Evolutionary conservation across 2,797 vertebrate genomes (phyloP), one percentile per base, ranked within the genome.

Genomic region (Galagoides demidoff): DNA sequence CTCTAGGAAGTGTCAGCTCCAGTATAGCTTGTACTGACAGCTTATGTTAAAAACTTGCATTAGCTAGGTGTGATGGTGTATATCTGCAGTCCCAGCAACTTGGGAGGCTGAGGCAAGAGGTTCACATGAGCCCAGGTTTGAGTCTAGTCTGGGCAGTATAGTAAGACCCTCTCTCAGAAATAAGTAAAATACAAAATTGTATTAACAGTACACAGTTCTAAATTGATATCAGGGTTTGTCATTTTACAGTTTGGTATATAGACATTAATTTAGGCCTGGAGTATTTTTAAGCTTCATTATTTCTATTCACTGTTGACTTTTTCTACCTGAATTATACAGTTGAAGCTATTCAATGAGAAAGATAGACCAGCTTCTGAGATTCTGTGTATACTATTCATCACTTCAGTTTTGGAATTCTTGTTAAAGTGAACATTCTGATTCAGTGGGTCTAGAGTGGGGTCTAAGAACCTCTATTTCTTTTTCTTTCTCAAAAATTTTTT

Each of bases 271-370:
- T 86, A 90, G 70, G 22, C 29, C 31, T 57, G 25, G 34, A 66
- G 11, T 43, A 94, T 73, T 91, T 94, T 73, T n/a, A 94, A 71
- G 17, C 59, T 59, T 74, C 55, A 59, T 70, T 94, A 34, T 66
- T 78, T 12, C 34, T 23, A 59, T 76, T 70, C 5, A 3, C 27
- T 55, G 13, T 55, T 68, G 49, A 84, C 61, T 85, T 85, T 63
- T 77, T 79, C 1, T 23, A 59, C 7, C 43, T 70, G 49, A 66
- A n/a, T 66, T 29, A 1, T 10, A 9, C 1, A 29, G 25, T 86
- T 89, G 13, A 85, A 31, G 17, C 52, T 63, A 31, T 22, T 31
- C 34, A 61, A 7, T 39, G 57, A 59, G 2, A 29, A 63, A 27
- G n/a, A n/a, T 10, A 81, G 84, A 25, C 29, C 34, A 84, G 71